Conservation (phyloP, 2,797 vertebrate genomes). For the Rachycentron canadum region DNA sequence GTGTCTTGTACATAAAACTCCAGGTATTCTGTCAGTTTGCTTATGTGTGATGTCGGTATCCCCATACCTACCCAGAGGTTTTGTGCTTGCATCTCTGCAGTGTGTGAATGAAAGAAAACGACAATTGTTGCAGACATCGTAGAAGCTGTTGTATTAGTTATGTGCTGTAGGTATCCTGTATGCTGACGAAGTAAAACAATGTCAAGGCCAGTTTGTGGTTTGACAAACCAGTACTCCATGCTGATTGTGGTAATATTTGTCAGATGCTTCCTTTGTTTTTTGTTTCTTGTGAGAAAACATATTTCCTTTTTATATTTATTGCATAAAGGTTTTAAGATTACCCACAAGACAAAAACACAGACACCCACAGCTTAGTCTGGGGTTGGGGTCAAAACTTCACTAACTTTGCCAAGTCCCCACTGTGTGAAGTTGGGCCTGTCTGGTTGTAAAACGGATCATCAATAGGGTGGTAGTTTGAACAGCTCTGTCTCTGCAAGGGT, state of each 20-base stretch:
- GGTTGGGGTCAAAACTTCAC: slow-evolving; percentile 2
- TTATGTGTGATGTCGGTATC: neutral
- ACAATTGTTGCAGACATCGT: neutral
- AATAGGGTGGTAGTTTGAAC: slow-evolving; percentile 15
- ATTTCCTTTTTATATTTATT: slow-evolving; percentile 4
- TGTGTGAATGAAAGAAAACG: neutral
- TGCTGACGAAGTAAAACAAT: neutral
- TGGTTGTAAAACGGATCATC: slow-evolving; percentile 36
- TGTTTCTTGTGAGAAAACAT: neutral
- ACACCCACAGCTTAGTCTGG: neutral
- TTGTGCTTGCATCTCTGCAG: neutral
- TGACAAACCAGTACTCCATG: neutral
- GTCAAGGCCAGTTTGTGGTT: neutral
- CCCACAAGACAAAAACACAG: neutral
- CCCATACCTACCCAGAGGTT: neutral
- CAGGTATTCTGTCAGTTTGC: neutral
- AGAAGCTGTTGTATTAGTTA: neutral
- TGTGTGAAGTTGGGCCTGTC: slow-evolving; percentile 17
- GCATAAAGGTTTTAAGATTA: slow-evolving; percentile 10
- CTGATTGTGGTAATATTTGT: neutral
- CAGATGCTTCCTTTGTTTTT: neutral
- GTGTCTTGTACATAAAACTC: too few species aligned
- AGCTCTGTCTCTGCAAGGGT: slow-evolving; percentile 8
- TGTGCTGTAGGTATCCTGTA: neutral
- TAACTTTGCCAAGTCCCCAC: slow-evolving; percentile 1